Base-by-base conservation (phyloP, 1,140 invertebrate species). In the Aphis gossypii region DNA sequence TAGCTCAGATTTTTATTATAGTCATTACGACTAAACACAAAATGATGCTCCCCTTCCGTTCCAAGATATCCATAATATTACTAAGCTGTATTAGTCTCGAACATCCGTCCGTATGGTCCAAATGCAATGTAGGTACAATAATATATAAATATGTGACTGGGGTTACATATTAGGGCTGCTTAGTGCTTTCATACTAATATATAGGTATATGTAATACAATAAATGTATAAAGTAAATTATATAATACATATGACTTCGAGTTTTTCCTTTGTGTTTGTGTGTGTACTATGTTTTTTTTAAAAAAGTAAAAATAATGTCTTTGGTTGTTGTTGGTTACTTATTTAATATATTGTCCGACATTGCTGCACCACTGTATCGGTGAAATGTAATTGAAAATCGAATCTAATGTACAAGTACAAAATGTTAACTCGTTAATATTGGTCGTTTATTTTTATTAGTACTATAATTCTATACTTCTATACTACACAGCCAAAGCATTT, bases 381-480 rank as follows among this genome's bases (percentile, higher is more conserved):
- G 25, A 48, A 48, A 48, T 46, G 46, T 35, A 54, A 4, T 38
- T 56, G 48, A 38, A 89, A 38, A 89, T 54, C 20, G 2, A 89
- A 89, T 56, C 87, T 35, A 23, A 89, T 56, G 38, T 18, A 89
- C 35, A 89, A 38, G 38, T 89, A 41, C n/a, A 41, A 89, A 51
- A 87, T 51, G 51, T 35, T 35, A 89, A 54, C 48, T 89, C 87
- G 87, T 54, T 38, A 38, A 89, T 8, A 56, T 89, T 56, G 48
- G 54, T 38, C 9, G 9, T 41, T 89, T 89, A 54, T 89, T 89
- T 89, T 89, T 89, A 89, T 89, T 56, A 56, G 51, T 89, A 54
- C 2, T 54, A 38, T n/a, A n/a, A n/a, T 76, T 76, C 30, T 18
- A 46, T 46, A 76, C 18, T 35, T 14, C 9, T 60, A 35, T 35